These are phyloP conservation scores for Tortricodes alternella DNA, from an alignment of 2,888 invertebrate species.

Conservation along the genomic window DNA sequence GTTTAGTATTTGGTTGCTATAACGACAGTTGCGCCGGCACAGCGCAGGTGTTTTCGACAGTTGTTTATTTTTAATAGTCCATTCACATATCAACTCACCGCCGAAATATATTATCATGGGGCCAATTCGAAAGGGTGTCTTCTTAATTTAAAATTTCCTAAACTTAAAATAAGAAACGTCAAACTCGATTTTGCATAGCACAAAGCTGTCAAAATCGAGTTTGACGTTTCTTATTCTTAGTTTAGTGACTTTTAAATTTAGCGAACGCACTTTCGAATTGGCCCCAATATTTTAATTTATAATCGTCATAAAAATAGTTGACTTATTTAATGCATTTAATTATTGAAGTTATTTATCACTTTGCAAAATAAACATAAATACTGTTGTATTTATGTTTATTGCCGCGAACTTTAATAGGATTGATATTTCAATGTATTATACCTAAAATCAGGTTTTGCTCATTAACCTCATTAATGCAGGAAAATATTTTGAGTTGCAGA, in stretches of 20 bases:
- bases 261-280: no score
- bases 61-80: conserved; percentile 43
- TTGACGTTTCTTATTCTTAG: no score
- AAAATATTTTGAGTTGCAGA: conserved; percentile 3
- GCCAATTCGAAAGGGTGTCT: no score
- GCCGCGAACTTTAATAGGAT: neutral
- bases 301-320: no score
- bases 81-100: neutral
- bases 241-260: no score
- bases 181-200: no score
- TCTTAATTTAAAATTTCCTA: no score
- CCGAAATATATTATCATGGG: no score
- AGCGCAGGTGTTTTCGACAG: conserved; percentile 68
- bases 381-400: neutral
- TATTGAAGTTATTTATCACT: neutral
- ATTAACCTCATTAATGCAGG: conserved; percentile 9
- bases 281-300: no score
- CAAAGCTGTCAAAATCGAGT: no score
- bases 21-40: conserved; percentile 59
- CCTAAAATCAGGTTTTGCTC: neutral
- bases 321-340: no score
- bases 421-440: neutral
- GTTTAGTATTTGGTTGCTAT: conserved; percentile 49
- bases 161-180: no score
- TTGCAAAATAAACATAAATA: neutral